Percentiles rank a stretch among this genome's conserved stretches.
These are phyloP conservation scores for Papilio polyxenes DNA, from an alignment of 1,140 invertebrate species.

Conservation along the genomic window DNA sequence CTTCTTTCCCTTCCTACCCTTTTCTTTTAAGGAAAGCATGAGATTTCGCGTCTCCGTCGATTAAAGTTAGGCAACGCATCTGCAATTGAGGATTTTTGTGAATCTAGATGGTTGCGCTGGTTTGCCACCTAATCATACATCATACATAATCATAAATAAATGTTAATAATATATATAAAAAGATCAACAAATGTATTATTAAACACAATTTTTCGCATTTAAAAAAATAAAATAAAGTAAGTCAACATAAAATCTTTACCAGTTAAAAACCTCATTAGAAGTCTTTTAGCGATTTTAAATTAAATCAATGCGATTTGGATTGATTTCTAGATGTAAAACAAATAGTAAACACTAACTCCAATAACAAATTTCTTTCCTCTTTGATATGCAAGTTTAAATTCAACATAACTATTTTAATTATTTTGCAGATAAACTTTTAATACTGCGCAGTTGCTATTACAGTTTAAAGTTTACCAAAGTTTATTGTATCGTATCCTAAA, in stretches of 20 bases:
- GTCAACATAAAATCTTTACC: neutral
- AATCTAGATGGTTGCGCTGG: too few relatives aligned
- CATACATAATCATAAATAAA: too few relatives aligned
- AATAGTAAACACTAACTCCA: constrained; percentile 19
- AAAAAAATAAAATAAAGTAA: too few relatives aligned
- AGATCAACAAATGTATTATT: too few relatives aligned
- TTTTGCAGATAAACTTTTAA: constrained; percentile 13
- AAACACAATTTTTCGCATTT: too few relatives aligned
- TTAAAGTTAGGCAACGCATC: too few relatives aligned
- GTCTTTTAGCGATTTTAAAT: neutral
- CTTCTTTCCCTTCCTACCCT: too few relatives aligned
- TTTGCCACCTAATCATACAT: too few relatives aligned
- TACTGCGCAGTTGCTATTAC: neutral
- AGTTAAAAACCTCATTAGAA: neutral
- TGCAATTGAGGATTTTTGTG: too few relatives aligned
- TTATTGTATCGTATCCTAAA: neutral
- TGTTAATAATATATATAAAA: too few relatives aligned
- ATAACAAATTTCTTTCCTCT: constrained; percentile 26
- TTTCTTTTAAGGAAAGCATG: too few relatives aligned
- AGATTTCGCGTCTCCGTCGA: too few relatives aligned
- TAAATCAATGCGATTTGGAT: neutral
- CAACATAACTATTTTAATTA: constrained; percentile 32
- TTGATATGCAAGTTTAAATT: constrained; percentile 32
- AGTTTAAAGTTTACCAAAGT: neutral
- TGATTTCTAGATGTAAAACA: neutral